Evolutionary conservation across 2,888 invertebrate genomes (phyloP).

Genomic region (Venustoraphidia nigricollis): DNA sequence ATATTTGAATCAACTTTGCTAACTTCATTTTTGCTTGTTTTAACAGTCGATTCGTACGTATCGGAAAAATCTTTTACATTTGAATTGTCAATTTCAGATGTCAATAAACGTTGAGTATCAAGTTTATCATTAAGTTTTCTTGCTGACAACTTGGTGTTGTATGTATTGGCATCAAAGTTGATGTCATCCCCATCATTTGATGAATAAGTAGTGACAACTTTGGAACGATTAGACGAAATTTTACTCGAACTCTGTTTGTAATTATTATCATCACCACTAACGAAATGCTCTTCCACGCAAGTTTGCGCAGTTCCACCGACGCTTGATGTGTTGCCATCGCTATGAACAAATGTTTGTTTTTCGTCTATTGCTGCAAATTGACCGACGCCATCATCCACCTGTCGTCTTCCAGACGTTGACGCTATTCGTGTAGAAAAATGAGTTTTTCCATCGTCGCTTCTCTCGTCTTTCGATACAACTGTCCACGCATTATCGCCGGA

Average conservation of each 20-base stretch:
- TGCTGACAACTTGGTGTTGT: constrained; percentile 9
- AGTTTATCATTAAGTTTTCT: neutral
- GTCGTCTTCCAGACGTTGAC: constrained; percentile 46
- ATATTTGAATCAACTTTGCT: no score
- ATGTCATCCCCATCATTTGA: neutral
- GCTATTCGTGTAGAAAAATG: constrained; percentile 42
- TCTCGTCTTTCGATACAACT: constrained; percentile 43
- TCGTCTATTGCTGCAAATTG: constrained; percentile 48
- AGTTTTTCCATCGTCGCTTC: constrained; percentile 47
- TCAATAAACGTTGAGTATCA: no score
- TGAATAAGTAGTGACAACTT: constrained; percentile 18
- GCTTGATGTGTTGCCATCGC: constrained; percentile 34
- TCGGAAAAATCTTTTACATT: no score
- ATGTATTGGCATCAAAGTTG: no score
- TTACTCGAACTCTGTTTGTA: constrained; percentile 25
- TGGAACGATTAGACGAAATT: constrained; percentile 21
- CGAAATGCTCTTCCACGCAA: constrained; percentile 32
- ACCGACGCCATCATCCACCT: constrained; percentile 46
- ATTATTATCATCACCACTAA: constrained; percentile 32
- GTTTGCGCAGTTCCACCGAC: constrained; percentile 31
- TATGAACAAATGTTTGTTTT: constrained; percentile 36
- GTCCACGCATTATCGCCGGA: constrained; percentile 44
- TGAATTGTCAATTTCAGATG: no score
- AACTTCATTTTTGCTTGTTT: no score
- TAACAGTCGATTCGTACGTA: no score